Evolutionary conservation across 2,888 invertebrate genomes (phyloP).

Genomic region (Lathronympha strigana): DNA sequence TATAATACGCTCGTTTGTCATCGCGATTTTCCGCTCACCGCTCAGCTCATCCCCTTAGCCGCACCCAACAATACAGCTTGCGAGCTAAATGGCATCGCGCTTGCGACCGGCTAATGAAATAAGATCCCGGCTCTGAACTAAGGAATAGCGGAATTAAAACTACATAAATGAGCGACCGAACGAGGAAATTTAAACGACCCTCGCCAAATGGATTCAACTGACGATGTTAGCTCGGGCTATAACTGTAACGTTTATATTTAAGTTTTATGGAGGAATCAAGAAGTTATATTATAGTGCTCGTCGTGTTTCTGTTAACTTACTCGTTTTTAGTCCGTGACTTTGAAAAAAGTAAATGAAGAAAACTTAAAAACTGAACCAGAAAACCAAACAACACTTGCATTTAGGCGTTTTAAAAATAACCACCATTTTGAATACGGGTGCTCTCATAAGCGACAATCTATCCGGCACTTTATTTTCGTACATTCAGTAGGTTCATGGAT

Average conservation of each 20-base stretch:
- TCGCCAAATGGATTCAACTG: slow-evolving; percentile 37
- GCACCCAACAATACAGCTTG: slow-evolving; percentile 58
- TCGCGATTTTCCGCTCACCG: slow-evolving; percentile 24
- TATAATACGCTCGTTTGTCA: no score
- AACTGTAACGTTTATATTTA: slow-evolving; percentile 13
- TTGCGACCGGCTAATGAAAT: slow-evolving; percentile 81
- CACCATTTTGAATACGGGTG: no score
- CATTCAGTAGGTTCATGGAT: background rate
- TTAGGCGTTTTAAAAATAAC: no score
- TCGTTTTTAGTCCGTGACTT: no score
- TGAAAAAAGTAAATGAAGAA: no score
- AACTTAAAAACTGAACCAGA: no score
- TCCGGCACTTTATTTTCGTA: no score
- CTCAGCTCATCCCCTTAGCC: slow-evolving; percentile 38
- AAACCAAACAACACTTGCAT: no score
- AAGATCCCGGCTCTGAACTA: slow-evolving; percentile 78
- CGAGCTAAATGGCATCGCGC: slow-evolving; percentile 75
- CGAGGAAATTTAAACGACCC: slow-evolving; percentile 61
- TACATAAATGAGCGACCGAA: slow-evolving; percentile 79
- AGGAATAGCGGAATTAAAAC: slow-evolving; percentile 84
- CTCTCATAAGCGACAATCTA: no score
- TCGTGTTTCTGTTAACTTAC: no score
- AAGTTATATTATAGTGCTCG: background rate
- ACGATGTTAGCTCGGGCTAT: slow-evolving; percentile 19
- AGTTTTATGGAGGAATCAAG: background rate